phyloP scores from a whole-genome alignment of 2,888 invertebrate genomes.

The Arge pagana region DNA sequence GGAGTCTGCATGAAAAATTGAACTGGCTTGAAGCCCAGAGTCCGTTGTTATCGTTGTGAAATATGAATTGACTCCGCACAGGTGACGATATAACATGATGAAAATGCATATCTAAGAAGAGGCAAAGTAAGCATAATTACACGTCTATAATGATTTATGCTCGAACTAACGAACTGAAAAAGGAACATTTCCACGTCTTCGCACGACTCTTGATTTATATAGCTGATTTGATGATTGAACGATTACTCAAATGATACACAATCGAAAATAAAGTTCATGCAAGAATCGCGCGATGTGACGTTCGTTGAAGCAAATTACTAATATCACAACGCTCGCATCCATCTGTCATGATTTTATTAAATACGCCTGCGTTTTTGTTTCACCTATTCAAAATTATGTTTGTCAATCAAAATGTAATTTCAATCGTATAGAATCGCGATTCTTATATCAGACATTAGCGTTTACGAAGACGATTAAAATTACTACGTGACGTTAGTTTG shows the following conservation, averaged over 20 bases:
- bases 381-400: background rate
- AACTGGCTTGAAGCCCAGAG: constrained; percentile 36
- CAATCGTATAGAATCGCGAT: too few species aligned
- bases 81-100: background rate
- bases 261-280: too few species aligned
- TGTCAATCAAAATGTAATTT: background rate
- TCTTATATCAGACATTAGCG: too few species aligned
- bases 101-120: too few species aligned
- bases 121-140: too few species aligned
- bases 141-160: background rate
- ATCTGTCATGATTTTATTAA: background rate
- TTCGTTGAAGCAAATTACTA: constrained; percentile 2
- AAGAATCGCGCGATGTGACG: background rate
- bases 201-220: constrained; percentile 7
- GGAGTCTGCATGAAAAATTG: constrained; percentile 33
- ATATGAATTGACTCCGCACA: background rate
- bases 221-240: background rate
- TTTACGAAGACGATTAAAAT: too few species aligned
- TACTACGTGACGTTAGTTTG: too few species aligned
- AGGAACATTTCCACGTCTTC: background rate
- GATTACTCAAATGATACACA: background rate
- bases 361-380: constrained; percentile 1
- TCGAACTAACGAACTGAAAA: background rate
- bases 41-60: constrained; percentile 2
- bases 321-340: background rate